A percentile compares a stretch with the other conserved stretches of the same genome.
Conservation (phyloP, 2,888 invertebrate species). For the Tineola bisselliella region DNA sequence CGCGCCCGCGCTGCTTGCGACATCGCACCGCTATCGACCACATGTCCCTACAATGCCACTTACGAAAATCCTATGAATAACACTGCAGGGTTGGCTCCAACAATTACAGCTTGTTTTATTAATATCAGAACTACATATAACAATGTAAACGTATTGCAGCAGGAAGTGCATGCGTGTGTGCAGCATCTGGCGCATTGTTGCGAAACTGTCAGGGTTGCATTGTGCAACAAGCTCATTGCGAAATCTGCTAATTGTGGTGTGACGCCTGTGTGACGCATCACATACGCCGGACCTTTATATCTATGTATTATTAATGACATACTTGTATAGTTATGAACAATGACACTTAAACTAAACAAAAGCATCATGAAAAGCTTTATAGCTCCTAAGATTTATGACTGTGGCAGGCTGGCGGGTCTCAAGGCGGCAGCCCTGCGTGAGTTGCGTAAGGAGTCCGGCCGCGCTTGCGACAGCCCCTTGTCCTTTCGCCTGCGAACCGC, state of each 20-base stretch:
- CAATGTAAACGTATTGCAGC: constrained; percentile 25
- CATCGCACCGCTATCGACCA: constrained; percentile 26
- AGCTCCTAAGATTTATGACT: constrained; percentile 12
- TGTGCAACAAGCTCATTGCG: constrained; percentile 56
- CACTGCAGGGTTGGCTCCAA: constrained; percentile 28
- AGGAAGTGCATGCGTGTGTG: constrained; percentile 64
- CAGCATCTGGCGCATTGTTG: constrained; percentile 64
- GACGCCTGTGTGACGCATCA: constrained; percentile 8
- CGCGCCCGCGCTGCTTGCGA: constrained; percentile 49
- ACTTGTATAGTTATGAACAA: neutral
- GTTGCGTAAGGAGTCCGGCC: constrained; percentile 16
- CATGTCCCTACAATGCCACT: constrained; percentile 62
- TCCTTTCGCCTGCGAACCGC: constrained; percentile 36
- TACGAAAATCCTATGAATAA: constrained; percentile 65
- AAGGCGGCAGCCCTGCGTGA: constrained; percentile 13
- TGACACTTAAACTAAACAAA: neutral
- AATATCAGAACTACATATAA: neutral
- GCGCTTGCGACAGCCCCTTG: constrained; percentile 22
- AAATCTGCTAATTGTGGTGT: constrained; percentile 50
- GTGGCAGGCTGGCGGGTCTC: constrained; percentile 19
- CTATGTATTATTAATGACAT: neutral
- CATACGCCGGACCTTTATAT: neutral
- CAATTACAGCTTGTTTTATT: neutral
- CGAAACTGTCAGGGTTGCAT: constrained; percentile 66
- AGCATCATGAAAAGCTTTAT: neutral